phyloP scores from a whole-genome alignment of 2,888 invertebrate species.

The Conomelus anceps region DNA sequence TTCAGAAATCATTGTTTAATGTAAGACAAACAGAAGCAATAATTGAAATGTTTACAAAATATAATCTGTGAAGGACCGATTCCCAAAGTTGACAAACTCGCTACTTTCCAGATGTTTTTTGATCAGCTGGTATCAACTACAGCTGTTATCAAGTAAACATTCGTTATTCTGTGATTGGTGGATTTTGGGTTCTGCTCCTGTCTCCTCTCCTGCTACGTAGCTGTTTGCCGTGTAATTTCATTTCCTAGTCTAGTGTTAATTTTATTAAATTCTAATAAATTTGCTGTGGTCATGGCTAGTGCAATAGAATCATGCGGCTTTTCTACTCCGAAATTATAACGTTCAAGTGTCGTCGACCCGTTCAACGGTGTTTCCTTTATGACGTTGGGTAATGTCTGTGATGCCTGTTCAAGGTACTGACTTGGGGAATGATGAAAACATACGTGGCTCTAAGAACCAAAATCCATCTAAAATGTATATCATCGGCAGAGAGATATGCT shows the following conservation, averaged over 20 bases:
- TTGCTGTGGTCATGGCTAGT: background rate
- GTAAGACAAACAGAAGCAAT: background rate
- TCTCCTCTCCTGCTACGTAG: too few relatives aligned
- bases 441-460: conserved; percentile 24
- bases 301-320: background rate
- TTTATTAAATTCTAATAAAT: background rate
- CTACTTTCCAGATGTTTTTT: too few relatives aligned
- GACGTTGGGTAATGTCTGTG: conserved; percentile 33
- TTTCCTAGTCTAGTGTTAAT: background rate
- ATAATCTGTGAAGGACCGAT: too few relatives aligned
- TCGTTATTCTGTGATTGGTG: background rate
- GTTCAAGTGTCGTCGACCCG: background rate
- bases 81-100: too few relatives aligned
- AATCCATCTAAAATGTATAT: conserved; percentile 48
- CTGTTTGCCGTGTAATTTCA: background rate
- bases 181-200: background rate
- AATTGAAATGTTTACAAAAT: background rate
- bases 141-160: background rate
- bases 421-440: conserved; percentile 30
- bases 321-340: background rate
- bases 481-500: conserved; percentile 57
- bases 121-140: background rate
- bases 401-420: conserved; percentile 20
- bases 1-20: background rate
- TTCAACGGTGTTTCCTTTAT: conserved; percentile 20